Base-by-base conservation (phyloP, 2,113 vertebrate genomes). In the Callospermophilus lateralis region DNA sequence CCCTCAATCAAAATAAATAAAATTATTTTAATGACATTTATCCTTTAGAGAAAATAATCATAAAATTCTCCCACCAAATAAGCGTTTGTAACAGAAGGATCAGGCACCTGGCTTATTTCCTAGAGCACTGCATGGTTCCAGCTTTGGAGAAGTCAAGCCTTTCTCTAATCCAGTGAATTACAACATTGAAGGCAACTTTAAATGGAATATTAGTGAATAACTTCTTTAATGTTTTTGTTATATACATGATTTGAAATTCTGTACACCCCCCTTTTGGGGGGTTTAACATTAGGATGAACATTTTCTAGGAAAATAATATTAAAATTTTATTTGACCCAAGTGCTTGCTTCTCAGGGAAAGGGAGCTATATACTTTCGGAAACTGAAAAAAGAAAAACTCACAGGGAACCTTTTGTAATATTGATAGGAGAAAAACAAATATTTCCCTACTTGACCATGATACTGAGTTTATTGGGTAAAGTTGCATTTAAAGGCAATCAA, bases 21-120 rank as follows among this genome's bases (percentile, higher is more conserved):
- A 91, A 84, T 73, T 34, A 28, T 48, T 93, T 91, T 55, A 93
- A 76, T 92, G 61, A 51, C 30, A 73, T 79, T 65, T 76, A 58
- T 87, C 80, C 72, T 45, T 53, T 95, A 95, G 78, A 86, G 28
- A 89, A 96, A 95, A 55, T 58, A 91, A 72, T 73, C 7, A 68
- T 30, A 58, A 42, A 58, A 37, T 84, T 92, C 26, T 81, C 28
- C 53, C 1, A 80, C n/a, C 34, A 90, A 67, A 73, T 90, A 94
- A 92, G 45, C 20, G 37, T 81, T 95, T 90, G 53, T 95, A n/a
- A 81, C 70, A 79, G 32, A 76, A 88, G 6, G 12, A 51, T 81
- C 26, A 58, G 22, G 39, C 22, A 45, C 42, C 83, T 74, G 8
- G 80, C 19, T 63, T 34, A 73, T 12, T 78, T 20, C 22, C 20